Conservation (phyloP, 2,888 invertebrate species). For the Rotaria sp. region DNA sequence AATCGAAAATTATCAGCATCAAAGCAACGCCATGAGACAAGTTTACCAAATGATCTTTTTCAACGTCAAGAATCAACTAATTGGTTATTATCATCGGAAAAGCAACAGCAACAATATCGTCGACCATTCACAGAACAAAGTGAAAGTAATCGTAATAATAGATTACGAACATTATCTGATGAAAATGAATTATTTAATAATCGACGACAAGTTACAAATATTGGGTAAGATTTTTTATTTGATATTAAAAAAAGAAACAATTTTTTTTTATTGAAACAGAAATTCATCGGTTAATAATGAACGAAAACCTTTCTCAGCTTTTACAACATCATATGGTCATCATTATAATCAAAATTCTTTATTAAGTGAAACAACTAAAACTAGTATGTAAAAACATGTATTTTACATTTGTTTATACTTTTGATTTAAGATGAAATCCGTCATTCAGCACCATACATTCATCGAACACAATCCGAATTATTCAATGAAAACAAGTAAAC, state of each 20-base stretch:
- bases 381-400: not conserved
- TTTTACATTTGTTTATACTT: not conserved
- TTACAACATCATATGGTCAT: not conserved
- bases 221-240: not conserved
- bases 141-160: not conserved
- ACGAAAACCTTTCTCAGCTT: not conserved
- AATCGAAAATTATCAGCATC: not conserved
- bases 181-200: not conserved
- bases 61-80: not conserved
- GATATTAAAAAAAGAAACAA: no score
- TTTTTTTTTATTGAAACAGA: not conserved
- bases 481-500: not conserved
- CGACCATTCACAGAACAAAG: not conserved
- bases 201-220: not conserved
- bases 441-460: not conserved
- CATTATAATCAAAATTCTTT: not conserved
- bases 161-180: not conserved
- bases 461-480: not conserved
- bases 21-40: not conserved
- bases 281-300: not conserved
- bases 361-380: not conserved
- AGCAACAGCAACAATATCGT: not conserved
- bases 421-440: not conserved
- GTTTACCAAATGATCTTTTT: not conserved
- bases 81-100: not conserved